phyloP scores from a whole-genome alignment of 2,888 invertebrate species.

The Sminthurinus aureus region DNA sequence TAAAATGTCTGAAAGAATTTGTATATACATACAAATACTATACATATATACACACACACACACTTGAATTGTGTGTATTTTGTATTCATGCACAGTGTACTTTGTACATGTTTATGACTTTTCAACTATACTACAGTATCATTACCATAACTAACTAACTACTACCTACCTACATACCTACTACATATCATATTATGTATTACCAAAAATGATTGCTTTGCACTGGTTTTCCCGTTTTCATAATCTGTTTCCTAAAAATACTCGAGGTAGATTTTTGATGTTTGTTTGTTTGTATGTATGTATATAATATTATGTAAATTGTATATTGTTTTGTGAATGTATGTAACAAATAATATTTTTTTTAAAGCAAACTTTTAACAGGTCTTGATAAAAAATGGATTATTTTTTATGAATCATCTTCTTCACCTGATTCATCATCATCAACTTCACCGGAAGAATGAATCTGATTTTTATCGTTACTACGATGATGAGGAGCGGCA shows the following conservation, averaged over 20 bases:
- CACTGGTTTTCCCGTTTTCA: slow-evolving; percentile 13
- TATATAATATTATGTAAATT: neutral
- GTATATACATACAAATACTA: neutral
- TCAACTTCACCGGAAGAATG: slow-evolving; percentile 35
- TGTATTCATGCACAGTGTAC: too few species aligned
- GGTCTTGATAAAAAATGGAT: neutral
- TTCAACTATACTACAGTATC: neutral
- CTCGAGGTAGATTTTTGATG: neutral
- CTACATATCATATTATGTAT: neutral
- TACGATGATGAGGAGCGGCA: slow-evolving; percentile 29
- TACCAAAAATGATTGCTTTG: slow-evolving; percentile 33
- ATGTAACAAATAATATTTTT: neutral
- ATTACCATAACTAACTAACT: neutral
- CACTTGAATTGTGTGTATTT: too few species aligned
- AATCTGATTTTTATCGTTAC: slow-evolving; percentile 37
- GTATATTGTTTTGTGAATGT: neutral
- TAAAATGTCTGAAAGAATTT: too few species aligned
- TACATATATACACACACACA: neutral
- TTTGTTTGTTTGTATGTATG: neutral
- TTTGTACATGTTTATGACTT: neutral
- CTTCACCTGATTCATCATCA: slow-evolving; percentile 44
- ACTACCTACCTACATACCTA: neutral
- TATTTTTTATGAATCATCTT: slow-evolving; percentile 29
- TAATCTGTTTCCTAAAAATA: slow-evolving; percentile 9
- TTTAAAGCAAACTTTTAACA: neutral